Base-by-base conservation (phyloP, 2,888 invertebrate species). In the Cremastinae sp. region DNA sequence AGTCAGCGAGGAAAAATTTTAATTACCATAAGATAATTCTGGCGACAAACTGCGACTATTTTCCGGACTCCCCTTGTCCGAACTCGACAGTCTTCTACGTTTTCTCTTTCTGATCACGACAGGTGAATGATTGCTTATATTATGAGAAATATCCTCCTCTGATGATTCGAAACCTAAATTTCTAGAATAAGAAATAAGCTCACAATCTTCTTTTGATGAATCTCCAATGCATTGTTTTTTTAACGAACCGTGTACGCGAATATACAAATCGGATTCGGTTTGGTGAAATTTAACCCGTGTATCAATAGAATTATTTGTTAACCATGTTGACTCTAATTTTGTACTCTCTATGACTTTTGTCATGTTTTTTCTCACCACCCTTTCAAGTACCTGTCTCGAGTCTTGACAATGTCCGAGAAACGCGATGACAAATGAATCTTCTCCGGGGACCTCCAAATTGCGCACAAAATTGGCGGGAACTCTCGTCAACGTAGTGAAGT, bases 11-110 rank as follows among this genome's bases (percentile, higher is more conserved):
- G n/a, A 47, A 1, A 7, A 35, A 47, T 35, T 5, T 28, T 72
- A 69, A 79, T 80, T 78, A 4, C 9, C 65, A 51, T 69, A 79
- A 22, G 65, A 9, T 16, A 81, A 78, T 47, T 80, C 80, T 0
- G 80, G 80, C 12, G 81, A 81, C 3, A 58, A 8, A 47, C 80
- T 78, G 7, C 71, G 70, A 64, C 72, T 74, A 20, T 55, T 62
- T n/a, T 74, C 72, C 3, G 53, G 28, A 7, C 69, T 71, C 5
- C 73, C 73, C 20, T 73, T 71, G 55, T 74, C 65, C 12, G 68
- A 71, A 45, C 71, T 78, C 22, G 20, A 39, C 14, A 22, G 45
- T 8, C 55, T 73, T 2, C n/a, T 53, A 49, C 74, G 70, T 69
- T 75, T 75, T 28, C 53, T 65, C 10, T 7, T 41, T 5, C 2